Percentiles rank a stretch among this genome's conserved stretches.
These are phyloP conservation scores for Drosophila sordidapex DNA, from an alignment of 2,888 invertebrate species.

Conservation along the genomic window DNA sequence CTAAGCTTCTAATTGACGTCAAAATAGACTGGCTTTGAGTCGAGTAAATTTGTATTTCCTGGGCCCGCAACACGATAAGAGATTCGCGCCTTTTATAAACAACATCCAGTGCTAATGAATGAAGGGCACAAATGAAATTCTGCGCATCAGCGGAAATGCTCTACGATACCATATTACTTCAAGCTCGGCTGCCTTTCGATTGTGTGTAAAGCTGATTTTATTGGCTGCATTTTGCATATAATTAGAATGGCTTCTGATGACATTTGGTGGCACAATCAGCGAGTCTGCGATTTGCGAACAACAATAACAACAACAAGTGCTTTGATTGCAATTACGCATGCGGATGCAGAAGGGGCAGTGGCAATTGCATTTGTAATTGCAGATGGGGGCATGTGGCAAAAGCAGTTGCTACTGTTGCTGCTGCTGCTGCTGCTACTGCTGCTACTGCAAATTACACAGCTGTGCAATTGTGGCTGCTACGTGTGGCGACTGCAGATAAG, in stretches of 20 bases:
- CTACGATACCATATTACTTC: not conserved
- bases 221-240: constrained; percentile 53
- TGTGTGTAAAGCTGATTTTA: constrained; percentile 32
- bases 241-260: constrained; percentile 46
- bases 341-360: constrained; percentile 3
- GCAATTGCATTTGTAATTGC: constrained; percentile 11
- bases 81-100: not conserved
- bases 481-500: constrained; percentile 70
- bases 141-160: constrained; percentile 40
- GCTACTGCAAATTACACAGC: constrained; percentile 21
- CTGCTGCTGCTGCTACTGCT: constrained; percentile 26
- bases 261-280: constrained; percentile 56
- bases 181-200: constrained; percentile 2
- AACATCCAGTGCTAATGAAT: constrained; percentile 55
- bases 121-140: constrained; percentile 16
- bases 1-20: not conserved
- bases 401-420: constrained; percentile 15
- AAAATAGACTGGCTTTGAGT: not conserved
- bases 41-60: constrained; percentile 15
- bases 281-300: constrained; percentile 57
- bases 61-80: not conserved
- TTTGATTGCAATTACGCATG: constrained; percentile 74
- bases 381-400: constrained; percentile 5
- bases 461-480: constrained; percentile 48
- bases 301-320: constrained; percentile 69